Percentiles rank a stretch among this genome's conserved stretches.
Evolutionary conservation across 2,113 vertebrate genomes (phyloP).

Genomic region (Bombycilla garrulus): DNA sequence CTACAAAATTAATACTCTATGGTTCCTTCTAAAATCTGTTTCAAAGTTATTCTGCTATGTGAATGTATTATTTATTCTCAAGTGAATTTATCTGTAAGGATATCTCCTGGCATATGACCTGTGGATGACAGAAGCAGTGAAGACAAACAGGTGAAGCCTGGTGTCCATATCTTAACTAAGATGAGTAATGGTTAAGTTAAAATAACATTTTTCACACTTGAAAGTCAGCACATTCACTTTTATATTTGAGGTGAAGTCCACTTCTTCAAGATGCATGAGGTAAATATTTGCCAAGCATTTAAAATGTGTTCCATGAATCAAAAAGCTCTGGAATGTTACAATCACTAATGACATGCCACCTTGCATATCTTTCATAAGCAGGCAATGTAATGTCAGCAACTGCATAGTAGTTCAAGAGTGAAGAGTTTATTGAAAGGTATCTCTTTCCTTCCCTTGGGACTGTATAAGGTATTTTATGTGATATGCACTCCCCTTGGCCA

Average conservation of each 20-base stretch:
- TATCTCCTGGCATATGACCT: background rate
- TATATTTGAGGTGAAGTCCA: background rate
- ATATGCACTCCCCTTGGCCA: background rate
- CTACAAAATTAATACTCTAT: background rate
- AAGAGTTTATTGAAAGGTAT: background rate
- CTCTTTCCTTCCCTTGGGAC: background rate
- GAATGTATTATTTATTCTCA: background rate
- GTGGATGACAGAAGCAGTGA: background rate
- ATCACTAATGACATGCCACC: background rate
- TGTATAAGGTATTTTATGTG: background rate
- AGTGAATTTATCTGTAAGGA: background rate
- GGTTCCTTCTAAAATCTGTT: background rate
- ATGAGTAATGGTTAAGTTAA: accelerated
- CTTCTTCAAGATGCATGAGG: background rate
- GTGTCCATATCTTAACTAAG: background rate
- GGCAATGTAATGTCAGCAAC: background rate
- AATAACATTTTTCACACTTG: background rate
- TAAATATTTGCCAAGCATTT: background rate
- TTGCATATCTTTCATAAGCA: background rate
- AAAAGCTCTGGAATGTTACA: background rate
- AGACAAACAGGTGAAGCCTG: background rate
- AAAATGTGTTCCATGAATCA: background rate
- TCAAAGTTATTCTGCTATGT: background rate
- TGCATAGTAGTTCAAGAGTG: background rate
- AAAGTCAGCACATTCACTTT: background rate